phyloP scores from a whole-genome alignment of 2,888 invertebrate species.

The Hololepta plana region DNA sequence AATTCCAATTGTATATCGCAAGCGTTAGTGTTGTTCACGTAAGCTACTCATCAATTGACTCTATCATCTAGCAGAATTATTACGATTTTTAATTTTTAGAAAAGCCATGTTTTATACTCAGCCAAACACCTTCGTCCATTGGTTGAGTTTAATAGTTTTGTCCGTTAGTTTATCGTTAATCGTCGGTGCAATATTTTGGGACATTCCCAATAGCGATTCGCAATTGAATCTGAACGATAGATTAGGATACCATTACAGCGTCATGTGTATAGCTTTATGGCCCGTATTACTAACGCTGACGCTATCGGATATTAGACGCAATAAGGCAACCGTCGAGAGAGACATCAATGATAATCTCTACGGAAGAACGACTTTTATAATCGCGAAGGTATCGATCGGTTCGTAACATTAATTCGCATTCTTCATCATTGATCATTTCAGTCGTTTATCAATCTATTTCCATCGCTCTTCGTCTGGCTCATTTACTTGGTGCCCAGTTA shows the following conservation, averaged over 20 bases:
- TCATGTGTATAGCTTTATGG: slow-evolving; percentile 62
- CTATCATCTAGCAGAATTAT: too few relatives aligned
- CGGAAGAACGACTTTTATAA: slow-evolving; percentile 56
- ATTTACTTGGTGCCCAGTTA: slow-evolving; percentile 77
- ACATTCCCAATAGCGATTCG: slow-evolving; percentile 59
- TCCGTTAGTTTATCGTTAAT: slow-evolving; percentile 68
- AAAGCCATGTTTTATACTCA: slow-evolving; percentile 64
- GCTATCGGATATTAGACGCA: slow-evolving; percentile 34
- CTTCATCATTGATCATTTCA: slow-evolving; percentile 25
- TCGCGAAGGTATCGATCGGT: slow-evolving; percentile 48
- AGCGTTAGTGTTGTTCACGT: slow-evolving; percentile 48
- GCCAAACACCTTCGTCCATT: slow-evolving; percentile 63
- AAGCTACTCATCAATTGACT: too few relatives aligned
- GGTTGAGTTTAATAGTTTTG: slow-evolving; percentile 59
- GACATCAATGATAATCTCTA: slow-evolving; percentile 70
- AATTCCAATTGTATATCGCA: slow-evolving; percentile 50
- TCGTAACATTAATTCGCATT: neutral
- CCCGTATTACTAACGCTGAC: slow-evolving; percentile 52
- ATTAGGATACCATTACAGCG: slow-evolving; percentile 71
- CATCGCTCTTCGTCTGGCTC: slow-evolving; percentile 62
- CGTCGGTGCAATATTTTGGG: slow-evolving; percentile 80
- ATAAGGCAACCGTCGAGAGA: slow-evolving; percentile 49
- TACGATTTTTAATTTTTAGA: slow-evolving; percentile 22
- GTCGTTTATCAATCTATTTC: slow-evolving; percentile 62
- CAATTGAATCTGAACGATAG: slow-evolving; percentile 58